Percentiles rank a stretch among this genome's conserved stretches.
Evolutionary conservation across 2,797 vertebrate species (phyloP).

Genomic region (Enteromius fasciolatus): DNA sequence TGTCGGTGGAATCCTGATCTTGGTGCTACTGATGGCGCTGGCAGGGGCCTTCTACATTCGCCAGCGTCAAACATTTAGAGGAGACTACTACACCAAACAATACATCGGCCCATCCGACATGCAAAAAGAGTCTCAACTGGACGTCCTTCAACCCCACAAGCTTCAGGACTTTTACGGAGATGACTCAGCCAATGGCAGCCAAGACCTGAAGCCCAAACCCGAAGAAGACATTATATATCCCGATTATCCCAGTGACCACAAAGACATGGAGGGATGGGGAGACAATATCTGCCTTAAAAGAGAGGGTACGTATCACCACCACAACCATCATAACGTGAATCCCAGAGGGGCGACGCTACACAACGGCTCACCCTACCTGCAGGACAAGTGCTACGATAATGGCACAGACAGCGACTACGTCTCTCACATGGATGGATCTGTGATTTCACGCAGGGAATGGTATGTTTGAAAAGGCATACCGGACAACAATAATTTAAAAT

Average conservation of each 20-base stretch:
- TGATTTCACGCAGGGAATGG: conserved; percentile 98
- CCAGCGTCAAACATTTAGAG: conserved; percentile 92
- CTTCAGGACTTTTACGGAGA: conserved; percentile 86
- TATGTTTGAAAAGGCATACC: conserved; percentile 84
- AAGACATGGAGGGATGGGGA: conserved; percentile 89
- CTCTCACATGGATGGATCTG: conserved; percentile 95
- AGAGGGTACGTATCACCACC: conserved; percentile 76
- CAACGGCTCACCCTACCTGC: conserved; percentile 88
- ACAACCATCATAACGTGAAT: conserved; percentile 73
- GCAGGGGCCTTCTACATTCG: conserved; percentile 86
- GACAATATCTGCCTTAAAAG: conserved; percentile 80
- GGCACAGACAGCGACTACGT: conserved; percentile 95
- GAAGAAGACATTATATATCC: conserved; percentile 86
- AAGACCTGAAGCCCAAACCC: conserved; percentile 80
- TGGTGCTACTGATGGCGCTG: conserved; percentile 86
- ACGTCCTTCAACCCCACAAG: conserved; percentile 94
- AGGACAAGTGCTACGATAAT: conserved; percentile 88
- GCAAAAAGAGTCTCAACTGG: conserved; percentile 96
- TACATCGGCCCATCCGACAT: conserved; percentile 96
- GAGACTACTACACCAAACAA: conserved; percentile 99
- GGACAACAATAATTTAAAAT: conserved; percentile 39
- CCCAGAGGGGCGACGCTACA: conserved; percentile 76
- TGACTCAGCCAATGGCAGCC: conserved; percentile 77
- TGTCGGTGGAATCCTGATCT: conserved; percentile 89
- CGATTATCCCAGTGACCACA: conserved; percentile 88